Base-by-base conservation (phyloP, 2,888 invertebrate species). In the Petrolisthes manimaculis region DNA sequence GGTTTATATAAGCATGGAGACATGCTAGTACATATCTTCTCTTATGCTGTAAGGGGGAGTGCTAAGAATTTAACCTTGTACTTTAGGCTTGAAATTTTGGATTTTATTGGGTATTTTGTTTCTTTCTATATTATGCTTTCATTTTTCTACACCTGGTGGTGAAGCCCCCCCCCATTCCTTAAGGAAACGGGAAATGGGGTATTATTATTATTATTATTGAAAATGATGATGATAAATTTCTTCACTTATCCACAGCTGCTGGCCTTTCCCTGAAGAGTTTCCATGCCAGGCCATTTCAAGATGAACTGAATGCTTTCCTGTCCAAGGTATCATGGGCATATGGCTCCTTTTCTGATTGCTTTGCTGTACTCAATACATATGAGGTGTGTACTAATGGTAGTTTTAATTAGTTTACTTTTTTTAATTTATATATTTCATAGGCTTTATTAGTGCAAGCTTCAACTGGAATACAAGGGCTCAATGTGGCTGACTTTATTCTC, bases 311-410 rank as follows among this genome's bases (percentile, higher is more conserved):
- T 84, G 95, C 96, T 0, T 97, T 96, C 93, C 95, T 95, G 92
- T 95, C 96, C 18, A 96, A 96, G 92, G 93, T 97, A 24, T 94
- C 95, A 0, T 98, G 97, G 97, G 95, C 98, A 0, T 95, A 96
- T 92, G 95, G 96, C 0, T 96, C 97, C 0, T 95, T 95, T 93
- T 97, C 97, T 92, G 99, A 99, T 93, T 95, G 96, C 88, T 95
- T 98, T 89, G 96, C 97, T 0, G 95, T 96, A 91, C 94, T 96
- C 5, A 96, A 96, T 92, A 96, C 96, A 0, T 98, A 96, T 92
- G 74, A 89, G 79, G 90, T 86, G 90, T 86, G 55, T 53, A 75
- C 79, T 89, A 81, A 69, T 8, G 24, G 8, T n/a, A 6, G 51
- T 82, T 6, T 37, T 2, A 37, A 37, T 37, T 37, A 37, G 37